A percentile compares a stretch with the other conserved stretches of the same genome.
Evolutionary conservation across 2,797 vertebrate genomes (phyloP).

Genomic region (Siniperca undulata): DNA sequence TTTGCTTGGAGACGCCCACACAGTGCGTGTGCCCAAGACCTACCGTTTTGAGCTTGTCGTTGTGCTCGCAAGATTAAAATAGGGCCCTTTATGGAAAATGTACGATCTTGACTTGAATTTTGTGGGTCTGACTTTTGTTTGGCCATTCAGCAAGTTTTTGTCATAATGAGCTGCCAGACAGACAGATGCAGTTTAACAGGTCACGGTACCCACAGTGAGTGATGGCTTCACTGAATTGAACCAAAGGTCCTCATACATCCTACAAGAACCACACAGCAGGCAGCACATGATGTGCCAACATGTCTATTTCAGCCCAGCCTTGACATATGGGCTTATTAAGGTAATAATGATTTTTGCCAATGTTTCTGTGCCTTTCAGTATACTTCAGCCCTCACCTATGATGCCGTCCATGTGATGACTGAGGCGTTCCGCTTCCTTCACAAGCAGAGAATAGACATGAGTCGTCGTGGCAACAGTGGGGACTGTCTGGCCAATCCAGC

Average conservation of each 20-base stretch:
- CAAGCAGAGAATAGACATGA: slow-evolving; percentile 97
- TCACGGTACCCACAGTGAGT: neutral
- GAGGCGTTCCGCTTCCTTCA: slow-evolving; percentile 96
- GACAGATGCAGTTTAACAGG: neutral
- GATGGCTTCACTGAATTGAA: neutral
- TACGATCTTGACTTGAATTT: neutral
- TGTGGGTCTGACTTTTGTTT: neutral
- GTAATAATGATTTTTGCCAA: neutral
- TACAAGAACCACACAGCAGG: neutral
- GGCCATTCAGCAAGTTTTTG: neutral
- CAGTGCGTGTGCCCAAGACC: neutral
- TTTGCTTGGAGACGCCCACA: neutral
- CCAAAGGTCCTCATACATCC: no score
- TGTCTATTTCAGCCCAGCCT: neutral
- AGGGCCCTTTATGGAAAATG: neutral
- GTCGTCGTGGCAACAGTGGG: slow-evolving; percentile 94
- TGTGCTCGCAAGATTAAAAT: neutral
- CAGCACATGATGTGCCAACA: neutral
- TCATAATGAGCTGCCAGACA: neutral
- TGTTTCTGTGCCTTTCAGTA: slow-evolving; percentile 85
- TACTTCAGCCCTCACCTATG: slow-evolving; percentile 96
- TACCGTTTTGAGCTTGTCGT: neutral
- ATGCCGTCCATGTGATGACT: slow-evolving; percentile 97
- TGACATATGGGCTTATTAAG: neutral
- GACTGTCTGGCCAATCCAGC: slow-evolving; percentile 98